phyloP scores from a whole-genome alignment of 2,113 vertebrate genomes.

The Tapirus terrestris region DNA sequence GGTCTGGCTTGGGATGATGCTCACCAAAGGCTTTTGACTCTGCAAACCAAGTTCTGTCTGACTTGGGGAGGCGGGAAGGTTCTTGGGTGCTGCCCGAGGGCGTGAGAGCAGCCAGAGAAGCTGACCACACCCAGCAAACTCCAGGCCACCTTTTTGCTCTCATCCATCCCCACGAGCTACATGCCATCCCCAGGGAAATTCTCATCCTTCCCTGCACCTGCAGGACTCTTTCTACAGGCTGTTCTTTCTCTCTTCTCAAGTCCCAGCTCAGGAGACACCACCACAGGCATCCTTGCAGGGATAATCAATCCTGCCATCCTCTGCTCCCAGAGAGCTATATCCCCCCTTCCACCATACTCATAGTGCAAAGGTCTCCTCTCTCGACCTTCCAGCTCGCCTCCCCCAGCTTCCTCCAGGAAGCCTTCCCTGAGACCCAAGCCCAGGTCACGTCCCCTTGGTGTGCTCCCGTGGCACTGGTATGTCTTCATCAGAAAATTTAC shows the following conservation, averaged over 20 bases:
- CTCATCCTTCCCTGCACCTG: background rate
- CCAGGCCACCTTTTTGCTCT: background rate
- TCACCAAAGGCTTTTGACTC: background rate
- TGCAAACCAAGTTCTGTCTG: background rate
- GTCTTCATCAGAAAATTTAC: background rate
- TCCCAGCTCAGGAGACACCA: background rate
- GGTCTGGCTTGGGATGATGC: background rate
- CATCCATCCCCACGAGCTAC: background rate
- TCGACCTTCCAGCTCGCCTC: background rate
- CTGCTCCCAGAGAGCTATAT: background rate
- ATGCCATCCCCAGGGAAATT: background rate
- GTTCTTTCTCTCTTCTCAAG: background rate
- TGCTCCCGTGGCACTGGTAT: background rate
- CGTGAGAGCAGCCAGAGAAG: background rate
- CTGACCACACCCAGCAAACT: background rate
- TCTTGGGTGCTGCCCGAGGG: background rate
- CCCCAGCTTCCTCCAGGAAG: background rate
- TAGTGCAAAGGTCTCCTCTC: background rate
- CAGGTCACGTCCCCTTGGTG: background rate
- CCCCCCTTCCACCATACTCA: background rate
- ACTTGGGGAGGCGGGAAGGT: background rate
- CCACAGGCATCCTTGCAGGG: background rate
- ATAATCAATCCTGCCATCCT: background rate
- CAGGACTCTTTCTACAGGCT: background rate
- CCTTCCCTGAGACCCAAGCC: background rate